Evolutionary conservation across 2,797 vertebrate genomes (phyloP).

Genomic region (Saxicola maurus): DNA sequence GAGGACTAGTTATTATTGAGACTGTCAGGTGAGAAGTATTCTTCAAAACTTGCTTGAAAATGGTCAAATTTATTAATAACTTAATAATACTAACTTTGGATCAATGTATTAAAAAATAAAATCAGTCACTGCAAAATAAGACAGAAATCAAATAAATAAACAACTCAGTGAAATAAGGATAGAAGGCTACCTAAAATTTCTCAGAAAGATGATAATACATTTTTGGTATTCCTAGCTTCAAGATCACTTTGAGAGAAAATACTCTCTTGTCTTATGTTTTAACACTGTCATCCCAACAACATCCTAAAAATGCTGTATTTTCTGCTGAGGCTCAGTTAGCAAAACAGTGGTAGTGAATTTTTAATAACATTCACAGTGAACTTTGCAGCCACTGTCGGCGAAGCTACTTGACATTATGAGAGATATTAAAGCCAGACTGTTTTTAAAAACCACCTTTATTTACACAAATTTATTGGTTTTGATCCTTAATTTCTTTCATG

Average conservation of each 20-base stretch:
- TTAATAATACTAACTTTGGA: not conserved
- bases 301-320: not conserved
- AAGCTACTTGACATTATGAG: not conserved
- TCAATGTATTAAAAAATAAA: not conserved
- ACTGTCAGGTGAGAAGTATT: not conserved
- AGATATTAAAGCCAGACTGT: not conserved
- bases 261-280: not conserved
- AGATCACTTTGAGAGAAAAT: not conserved
- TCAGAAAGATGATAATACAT: not conserved
- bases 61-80: not conserved
- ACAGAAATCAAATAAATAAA: not conserved
- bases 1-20: not conserved
- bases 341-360: not conserved
- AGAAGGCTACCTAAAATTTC: not conserved
- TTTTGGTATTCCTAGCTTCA: not conserved
- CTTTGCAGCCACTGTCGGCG: rapidly evolving
- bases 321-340: not conserved
- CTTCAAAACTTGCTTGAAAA: not conserved
- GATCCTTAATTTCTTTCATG: not conserved
- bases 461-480: not conserved
- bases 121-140: not conserved
- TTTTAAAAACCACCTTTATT: not conserved
- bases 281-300: not conserved
- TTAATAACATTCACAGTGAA: not conserved
- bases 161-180: not conserved